A percentile compares a stretch with the other conserved stretches of the same genome.
Evolutionary conservation across 1,140 invertebrate genomes (phyloP).

Genomic region (Drosophila athabasca): DNA sequence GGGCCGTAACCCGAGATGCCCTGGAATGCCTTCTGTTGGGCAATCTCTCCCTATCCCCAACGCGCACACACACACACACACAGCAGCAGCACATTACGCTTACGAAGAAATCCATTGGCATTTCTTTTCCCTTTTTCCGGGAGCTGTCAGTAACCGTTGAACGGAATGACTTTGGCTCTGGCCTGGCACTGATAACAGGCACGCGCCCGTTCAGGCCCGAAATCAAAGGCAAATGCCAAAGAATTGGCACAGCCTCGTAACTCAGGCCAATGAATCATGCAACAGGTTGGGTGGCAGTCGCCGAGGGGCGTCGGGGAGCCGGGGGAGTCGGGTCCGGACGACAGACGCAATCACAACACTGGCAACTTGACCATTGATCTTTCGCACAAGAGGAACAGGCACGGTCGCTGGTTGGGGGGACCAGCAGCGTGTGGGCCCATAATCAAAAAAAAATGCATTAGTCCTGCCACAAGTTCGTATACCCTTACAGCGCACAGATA

Average conservation of each 20-base stretch:
- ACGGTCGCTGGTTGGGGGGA: neutral
- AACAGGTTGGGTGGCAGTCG: constrained; percentile 33
- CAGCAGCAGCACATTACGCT: no score
- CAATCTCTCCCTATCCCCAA: constrained; percentile 26
- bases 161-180: constrained; percentile 32
- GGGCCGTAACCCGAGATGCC: neutral
- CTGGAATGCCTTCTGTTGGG: constrained; percentile 56
- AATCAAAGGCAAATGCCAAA: constrained; percentile 58
- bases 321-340: constrained; percentile 7
- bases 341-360: constrained; percentile 69
- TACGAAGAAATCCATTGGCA: constrained; percentile 20
- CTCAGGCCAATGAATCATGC: constrained; percentile 74
- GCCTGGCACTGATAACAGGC: constrained; percentile 66
- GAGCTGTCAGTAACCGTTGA: constrained; percentile 72
- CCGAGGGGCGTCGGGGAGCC: neutral
- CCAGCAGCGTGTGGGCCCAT: constrained; percentile 66
- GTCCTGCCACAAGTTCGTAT: no score
- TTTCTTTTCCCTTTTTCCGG: constrained; percentile 15
- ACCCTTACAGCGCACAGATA: no score
- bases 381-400: constrained; percentile 52
- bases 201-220: constrained; percentile 43
- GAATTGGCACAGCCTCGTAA: constrained; percentile 76
- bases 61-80: constrained; percentile 15
- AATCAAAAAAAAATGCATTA: constrained; percentile 56
- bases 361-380: constrained; percentile 76